Base-by-base conservation (phyloP, 1,140 invertebrate genomes). In the Babylonia areolata region DNA sequence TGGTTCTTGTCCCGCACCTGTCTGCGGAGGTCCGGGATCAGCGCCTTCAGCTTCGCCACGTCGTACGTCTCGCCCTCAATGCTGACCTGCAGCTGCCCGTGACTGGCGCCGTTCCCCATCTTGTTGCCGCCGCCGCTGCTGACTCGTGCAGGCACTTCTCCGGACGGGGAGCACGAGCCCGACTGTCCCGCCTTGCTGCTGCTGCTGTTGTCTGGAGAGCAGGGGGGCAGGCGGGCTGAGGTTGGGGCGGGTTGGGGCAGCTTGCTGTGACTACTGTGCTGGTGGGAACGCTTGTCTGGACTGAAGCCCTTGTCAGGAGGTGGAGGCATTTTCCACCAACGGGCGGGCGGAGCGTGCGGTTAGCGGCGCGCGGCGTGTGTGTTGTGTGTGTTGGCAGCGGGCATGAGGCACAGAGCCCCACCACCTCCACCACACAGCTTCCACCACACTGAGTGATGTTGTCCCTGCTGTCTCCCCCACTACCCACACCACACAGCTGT, bases 51-150 rank as follows among this genome's bases (percentile, higher is more conserved):
- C 88, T 92, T 93, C 3, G 88, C 89, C 40, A 92, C 83, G 87
- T 94, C 93, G 54, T 92, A 85, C 0, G 90, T 89, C 85, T 94
- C 93, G 0, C 93, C 93, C 58, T 93, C 93, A 33, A 92, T 87
- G 35, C 91, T 88, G 51, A 93, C 87, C 71, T 92, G 91, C 9
- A 90, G 39, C 64, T 73, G 37, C n/a, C 54, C 87, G 40, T 90
- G 90, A 81, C 92, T 93, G 6, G 93, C 93, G 20, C 93, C 93
- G 89, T 94, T 94, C 11, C 93, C 93, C 93, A 94, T 94, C 84
- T 88, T 92, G 75, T 46, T 82, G 46, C 46, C 17, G 46, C 46
- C 17, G 46, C 46, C 92, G 75, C 58, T 46, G 33, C 31, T 28
- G 77, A 46, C 31, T 40, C 40, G n/a, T 28, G 35, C 37, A 81